Percentiles rank a stretch among this genome's conserved stretches.
Conservation (phyloP, 2,113 vertebrate species). For the Hydropotes inermis region DNA sequence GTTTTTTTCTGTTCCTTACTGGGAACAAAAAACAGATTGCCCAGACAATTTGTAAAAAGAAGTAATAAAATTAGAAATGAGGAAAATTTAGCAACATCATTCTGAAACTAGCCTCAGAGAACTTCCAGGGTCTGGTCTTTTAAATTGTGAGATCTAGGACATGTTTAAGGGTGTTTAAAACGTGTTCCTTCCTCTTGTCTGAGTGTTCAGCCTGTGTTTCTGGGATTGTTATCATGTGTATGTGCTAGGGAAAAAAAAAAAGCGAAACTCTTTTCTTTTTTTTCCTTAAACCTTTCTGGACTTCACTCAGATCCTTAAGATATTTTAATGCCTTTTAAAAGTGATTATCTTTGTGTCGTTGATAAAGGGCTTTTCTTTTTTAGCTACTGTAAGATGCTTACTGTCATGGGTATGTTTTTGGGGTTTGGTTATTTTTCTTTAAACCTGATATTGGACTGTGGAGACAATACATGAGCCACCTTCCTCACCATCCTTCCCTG, state of each 20-base stretch:
- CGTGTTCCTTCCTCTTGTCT: conserved; percentile 66
- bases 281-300: conserved; percentile 59
- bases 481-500: conserved; percentile 42
- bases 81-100: conserved; percentile 62
- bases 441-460: conserved; percentile 53
- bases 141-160: conserved; percentile 75
- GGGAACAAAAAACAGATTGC: conserved; percentile 75
- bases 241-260: conserved; percentile 73
- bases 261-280: conserved; percentile 53
- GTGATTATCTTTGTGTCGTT: conserved; percentile 41
- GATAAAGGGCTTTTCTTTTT: conserved; percentile 59
- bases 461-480: conserved; percentile 58
- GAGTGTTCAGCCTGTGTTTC: conserved; percentile 75
- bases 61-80: conserved; percentile 68
- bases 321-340: conserved; percentile 52
- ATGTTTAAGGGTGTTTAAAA: conserved; percentile 69
- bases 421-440: conserved; percentile 68
- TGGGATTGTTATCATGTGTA: conserved; percentile 74
- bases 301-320: conserved; percentile 70
- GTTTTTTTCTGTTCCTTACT: conserved; percentile 70
- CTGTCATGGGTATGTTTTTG: not conserved
- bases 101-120: conserved; percentile 70
- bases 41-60: conserved; percentile 58
- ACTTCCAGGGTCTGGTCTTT: conserved; percentile 78
- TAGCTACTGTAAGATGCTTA: conserved; percentile 54